These are phyloP conservation scores for Sarcophaga subvicina DNA, from an alignment of 2,888 invertebrate genomes.

Conservation along the genomic window DNA sequence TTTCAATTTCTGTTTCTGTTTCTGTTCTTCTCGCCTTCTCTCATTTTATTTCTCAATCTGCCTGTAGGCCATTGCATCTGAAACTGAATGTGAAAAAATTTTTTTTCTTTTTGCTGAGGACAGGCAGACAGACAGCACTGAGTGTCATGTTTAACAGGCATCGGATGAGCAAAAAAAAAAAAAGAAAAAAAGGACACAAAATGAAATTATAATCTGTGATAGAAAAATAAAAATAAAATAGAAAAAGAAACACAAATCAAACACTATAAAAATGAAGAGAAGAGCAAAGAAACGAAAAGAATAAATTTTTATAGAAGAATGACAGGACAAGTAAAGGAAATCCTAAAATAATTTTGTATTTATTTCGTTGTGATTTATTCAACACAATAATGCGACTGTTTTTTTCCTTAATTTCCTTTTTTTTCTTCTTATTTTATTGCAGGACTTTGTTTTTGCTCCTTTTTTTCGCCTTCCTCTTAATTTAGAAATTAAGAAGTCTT, in stretches of 20 bases:
- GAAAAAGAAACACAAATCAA: conserved; percentile 47
- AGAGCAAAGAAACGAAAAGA: background rate
- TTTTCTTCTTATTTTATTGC: too few relatives aligned
- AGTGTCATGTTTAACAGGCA: too few relatives aligned
- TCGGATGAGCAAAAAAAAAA: background rate
- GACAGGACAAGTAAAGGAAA: background rate
- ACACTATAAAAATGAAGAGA: conserved; percentile 2
- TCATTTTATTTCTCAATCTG: background rate
- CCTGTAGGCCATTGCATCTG: background rate
- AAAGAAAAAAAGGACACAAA: background rate
- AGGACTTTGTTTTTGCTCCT: background rate
- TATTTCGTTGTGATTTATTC: conserved; percentile 17
- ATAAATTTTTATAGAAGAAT: background rate
- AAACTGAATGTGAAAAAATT: background rate
- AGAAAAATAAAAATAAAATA: conserved; percentile 34
- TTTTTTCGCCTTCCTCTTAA: too few relatives aligned
- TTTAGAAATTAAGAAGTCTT: too few relatives aligned
- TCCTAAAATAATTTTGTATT: conserved; percentile 37
- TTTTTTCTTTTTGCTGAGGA: background rate
- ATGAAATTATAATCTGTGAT: conserved; percentile 28
- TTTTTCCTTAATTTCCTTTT: background rate
- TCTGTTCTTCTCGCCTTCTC: background rate
- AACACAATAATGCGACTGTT: background rate
- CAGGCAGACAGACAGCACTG: background rate
- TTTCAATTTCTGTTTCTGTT: background rate